These are phyloP conservation scores for Lithobius niger DNA, from an alignment of 1,140 invertebrate species.

Conservation along the genomic window DNA sequence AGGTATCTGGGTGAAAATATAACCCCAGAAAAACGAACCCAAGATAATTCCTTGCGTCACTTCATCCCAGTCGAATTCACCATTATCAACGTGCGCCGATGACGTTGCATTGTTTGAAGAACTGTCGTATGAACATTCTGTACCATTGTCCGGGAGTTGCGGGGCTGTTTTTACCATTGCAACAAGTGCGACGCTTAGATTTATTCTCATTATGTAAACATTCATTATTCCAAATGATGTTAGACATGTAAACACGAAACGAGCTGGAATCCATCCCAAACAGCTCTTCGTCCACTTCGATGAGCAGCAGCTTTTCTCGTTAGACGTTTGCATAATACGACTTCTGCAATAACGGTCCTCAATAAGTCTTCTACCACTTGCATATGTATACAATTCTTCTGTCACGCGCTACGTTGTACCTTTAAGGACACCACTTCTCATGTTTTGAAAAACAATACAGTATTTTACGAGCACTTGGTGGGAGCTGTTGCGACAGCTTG, in stretches of 20 bases:
- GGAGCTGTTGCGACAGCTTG: no score
- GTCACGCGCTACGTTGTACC: no score
- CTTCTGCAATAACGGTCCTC: no score
- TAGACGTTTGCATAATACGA: no score
- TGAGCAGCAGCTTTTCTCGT: no score
- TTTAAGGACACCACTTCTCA: no score
- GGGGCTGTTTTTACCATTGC: slow-evolving; percentile 45
- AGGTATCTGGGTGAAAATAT: slow-evolving; percentile 65
- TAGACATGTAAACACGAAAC: slow-evolving; percentile 56
- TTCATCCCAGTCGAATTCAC: slow-evolving; percentile 9
- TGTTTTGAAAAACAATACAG: no score
- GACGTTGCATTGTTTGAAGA: neutral
- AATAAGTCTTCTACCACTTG: no score
- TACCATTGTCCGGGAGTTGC: neutral
- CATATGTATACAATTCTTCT: no score
- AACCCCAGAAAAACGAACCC: slow-evolving; percentile 76
- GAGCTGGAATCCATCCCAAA: slow-evolving; percentile 32
- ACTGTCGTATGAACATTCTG: neutral
- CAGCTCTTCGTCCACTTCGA: no score
- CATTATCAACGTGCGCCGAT: neutral
- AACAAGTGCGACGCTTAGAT: slow-evolving; percentile 79
- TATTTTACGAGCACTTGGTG: no score
- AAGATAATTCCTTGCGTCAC: slow-evolving; percentile 42
- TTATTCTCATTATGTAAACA: slow-evolving; percentile 73
- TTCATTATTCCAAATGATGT: slow-evolving; percentile 81